phyloP scores from a whole-genome alignment of 2,888 invertebrate genomes.

The Abrostola tripartita region DNA sequence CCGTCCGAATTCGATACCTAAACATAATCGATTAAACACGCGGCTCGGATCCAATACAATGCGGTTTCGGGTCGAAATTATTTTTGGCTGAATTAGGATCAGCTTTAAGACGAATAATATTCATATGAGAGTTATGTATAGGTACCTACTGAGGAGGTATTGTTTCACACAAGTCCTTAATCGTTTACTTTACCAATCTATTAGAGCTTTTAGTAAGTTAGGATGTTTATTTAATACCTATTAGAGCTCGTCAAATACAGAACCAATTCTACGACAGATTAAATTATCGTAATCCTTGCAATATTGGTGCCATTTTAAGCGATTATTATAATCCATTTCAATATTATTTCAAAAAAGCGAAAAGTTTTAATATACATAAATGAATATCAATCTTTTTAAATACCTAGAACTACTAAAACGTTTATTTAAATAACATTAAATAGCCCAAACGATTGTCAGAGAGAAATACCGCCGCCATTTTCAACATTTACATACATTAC shows the following conservation, averaged over 20 bases:
- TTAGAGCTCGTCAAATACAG: no score
- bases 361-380: not conserved
- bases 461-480: constrained; percentile 34
- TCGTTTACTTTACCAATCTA: no score
- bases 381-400: constrained; percentile 12
- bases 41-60: constrained; percentile 77
- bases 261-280: no score
- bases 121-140: constrained; percentile 24
- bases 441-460: constrained; percentile 38
- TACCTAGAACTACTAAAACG: constrained; percentile 8
- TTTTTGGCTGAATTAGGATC: constrained; percentile 62
- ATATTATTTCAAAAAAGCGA: no score
- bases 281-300: no score
- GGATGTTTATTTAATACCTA: no score
- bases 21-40: constrained; percentile 85
- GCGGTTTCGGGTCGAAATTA: constrained; percentile 60
- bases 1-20: constrained; percentile 78
- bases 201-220: no score
- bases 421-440: constrained; percentile 30
- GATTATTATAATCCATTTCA: no score
- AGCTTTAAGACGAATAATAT: constrained; percentile 50
- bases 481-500: constrained; percentile 47
- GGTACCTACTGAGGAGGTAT: constrained; percentile 21
- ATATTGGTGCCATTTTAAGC: no score
- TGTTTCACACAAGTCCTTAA: constrained; percentile 33